Base-by-base conservation (phyloP, 2,888 invertebrate species). In the Ectobius pallidus region DNA sequence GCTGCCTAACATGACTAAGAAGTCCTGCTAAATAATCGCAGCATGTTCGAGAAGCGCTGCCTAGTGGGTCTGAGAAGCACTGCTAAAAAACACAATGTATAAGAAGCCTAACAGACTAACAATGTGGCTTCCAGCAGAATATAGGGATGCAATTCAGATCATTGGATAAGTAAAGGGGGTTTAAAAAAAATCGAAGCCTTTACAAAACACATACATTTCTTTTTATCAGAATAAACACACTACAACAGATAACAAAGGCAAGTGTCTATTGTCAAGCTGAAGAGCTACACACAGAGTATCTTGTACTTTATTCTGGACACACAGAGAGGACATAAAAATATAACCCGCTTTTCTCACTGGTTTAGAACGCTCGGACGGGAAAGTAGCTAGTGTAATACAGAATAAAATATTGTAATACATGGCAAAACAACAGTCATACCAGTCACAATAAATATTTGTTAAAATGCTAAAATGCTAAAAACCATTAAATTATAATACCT, bases 361-460 rank as follows among this genome's bases (percentile, higher is more conserved):
- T 42, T 42, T 65, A 65, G 65, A 65, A 65, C 46, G 46, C 27
- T 30, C 46, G 65, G 65, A 65, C 65, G 65, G 65, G 65, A 65
- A 46, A 65, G 22, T 65, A 55, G 55, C 55, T 34, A 6, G 11
- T 11, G 11, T 34, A 34, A 34, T 7, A 34, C 7, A 7, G 11
- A 34, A 34, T 7, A 34, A 34, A 34, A 34, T 34, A 34, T 7
- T 34, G 34, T 34, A 34, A 34, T 7, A 34, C 34, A 34, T 11
- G 11, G n/a, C n/a, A 6, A 34, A 7, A 34, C 34, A 7, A 34
- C 11, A 34, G n/a, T 34, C 7, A 34, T 34, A 34, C 11, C 34
- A 34, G 34, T 34, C 34, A 34, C 7, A 34, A 34, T 34, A 34
- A 34, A 34, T 34, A 34, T 11, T 7, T 34, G 34, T 7, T 11